Evolutionary conservation across 2,113 vertebrate species (phyloP), one percentile per base, ranked within the genome.

Genomic region (Apus apus): DNA sequence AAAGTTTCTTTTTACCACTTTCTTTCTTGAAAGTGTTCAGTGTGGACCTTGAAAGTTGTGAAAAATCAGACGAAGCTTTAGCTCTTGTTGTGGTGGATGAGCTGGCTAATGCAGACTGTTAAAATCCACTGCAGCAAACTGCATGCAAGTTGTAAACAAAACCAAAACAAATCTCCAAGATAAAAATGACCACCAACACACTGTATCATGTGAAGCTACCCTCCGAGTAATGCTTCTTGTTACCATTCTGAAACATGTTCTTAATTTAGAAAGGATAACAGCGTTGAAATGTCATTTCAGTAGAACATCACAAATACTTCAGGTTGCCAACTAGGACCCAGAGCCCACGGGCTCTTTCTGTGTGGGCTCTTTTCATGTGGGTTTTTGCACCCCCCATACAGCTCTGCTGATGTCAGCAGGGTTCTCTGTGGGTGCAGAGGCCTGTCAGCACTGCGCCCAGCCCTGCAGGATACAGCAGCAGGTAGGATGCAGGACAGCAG

Each of bases 361-460:
- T 82, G 94, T 87, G 94, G 87, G 93, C 58, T 92, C 8, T 46
- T 82, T 85, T 85, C 8, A 62, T 71, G 76, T 79, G 93, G 27
- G 36, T 62, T 89, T 75, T 87, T 89, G 85, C 60, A 87, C 64
- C 61, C 86, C 76, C 51, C 4, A 14, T 10, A 29, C 30, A 84
- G 74, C 83, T 84, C 56, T 51, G 51, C 34, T 94, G 17, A 73
- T 15, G 3, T 85, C 78, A 82, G 81, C 54, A 23, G 87, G 40
- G 57, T 12, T 58, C 50, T 81, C 74, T 32, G 54, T 75, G 87
- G 74, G 81, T 50, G 71, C 91, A 91, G 93, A 36, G 80, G 66
- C n/a, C 57, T 82, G 70, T 71, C 91, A 91, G 62, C 60, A 7
- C 46, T 22, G 71, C 32, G 14, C 48, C 62, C 58, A 9, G 66